Evolutionary conservation across 2,888 invertebrate species (phyloP).

Genomic region (Zaprionus lineosus): DNA sequence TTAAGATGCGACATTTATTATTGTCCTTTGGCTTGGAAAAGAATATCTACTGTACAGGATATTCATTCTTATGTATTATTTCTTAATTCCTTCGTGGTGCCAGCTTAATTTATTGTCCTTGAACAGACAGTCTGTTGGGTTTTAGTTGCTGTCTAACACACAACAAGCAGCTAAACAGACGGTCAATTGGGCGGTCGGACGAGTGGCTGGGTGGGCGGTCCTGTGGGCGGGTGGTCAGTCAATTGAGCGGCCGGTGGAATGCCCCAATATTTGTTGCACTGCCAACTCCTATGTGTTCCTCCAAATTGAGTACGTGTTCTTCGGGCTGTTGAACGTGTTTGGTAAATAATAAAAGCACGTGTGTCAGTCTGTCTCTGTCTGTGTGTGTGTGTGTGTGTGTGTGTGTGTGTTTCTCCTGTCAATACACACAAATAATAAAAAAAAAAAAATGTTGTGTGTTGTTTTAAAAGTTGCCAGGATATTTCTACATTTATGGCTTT

Average conservation of each 20-base stretch:
- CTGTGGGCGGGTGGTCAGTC: no score
- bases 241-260: no score
- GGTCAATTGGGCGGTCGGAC: conserved; percentile 3
- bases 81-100: conserved; percentile 14
- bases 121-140: conserved; percentile 9
- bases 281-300: conserved; percentile 44
- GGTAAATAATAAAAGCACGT: conserved; percentile 69
- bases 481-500: conserved; percentile 73
- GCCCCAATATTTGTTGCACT: conserved; percentile 52
- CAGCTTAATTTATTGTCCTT: conserved; percentile 40
- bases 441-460: conserved; percentile 13
- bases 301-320: conserved; percentile 76
- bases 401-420: conserved; percentile 21
- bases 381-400: conserved; percentile 5
- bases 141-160: conserved; percentile 8
- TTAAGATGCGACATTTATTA: no score
- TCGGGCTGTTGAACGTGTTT: conserved; percentile 69
- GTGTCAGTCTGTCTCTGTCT: conserved; percentile 1
- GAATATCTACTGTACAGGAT: no score
- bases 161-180: background rate
- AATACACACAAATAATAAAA: no score
- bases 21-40: no score
- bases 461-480: conserved; percentile 59
- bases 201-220: no score
- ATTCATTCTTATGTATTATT: background rate